phyloP scores from a whole-genome alignment of 2,797 vertebrate species.

The Cebuella pygmaea region DNA sequence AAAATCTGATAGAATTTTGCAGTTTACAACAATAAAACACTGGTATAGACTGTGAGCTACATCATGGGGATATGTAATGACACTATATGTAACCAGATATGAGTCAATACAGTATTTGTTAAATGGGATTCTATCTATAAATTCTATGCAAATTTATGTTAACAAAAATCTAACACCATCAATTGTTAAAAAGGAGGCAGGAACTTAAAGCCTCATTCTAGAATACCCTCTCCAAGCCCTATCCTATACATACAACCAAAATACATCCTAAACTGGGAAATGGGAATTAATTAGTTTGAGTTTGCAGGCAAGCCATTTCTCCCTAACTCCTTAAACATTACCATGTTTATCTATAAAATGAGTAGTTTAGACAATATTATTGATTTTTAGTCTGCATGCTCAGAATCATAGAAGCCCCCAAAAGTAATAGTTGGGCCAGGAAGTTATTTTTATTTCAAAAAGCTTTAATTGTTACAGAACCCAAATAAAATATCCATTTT shows the following conservation, averaged over 20 bases:
- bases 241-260: not conserved
- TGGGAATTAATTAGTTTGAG: not conserved
- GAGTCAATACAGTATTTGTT: not conserved
- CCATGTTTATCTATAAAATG: not conserved
- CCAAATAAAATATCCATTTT: conserved; percentile 9
- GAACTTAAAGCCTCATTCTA: not conserved
- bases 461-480: not conserved
- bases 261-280: not conserved
- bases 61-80: not conserved
- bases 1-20: not conserved
- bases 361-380: not conserved
- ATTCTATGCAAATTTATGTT: not conserved
- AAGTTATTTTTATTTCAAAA: conserved; percentile 36
- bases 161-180: not conserved
- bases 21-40: not conserved
- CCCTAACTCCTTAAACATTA: not conserved
- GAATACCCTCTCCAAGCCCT: not conserved
- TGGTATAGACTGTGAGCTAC: not conserved
- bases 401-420: not conserved
- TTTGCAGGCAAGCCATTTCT: not conserved
- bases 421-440: not conserved
- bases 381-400: not conserved
- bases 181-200: not conserved
- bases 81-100: not conserved
- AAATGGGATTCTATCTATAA: not conserved